Conservation (phyloP, 2,113 vertebrate species). For the Melanerpes aurifrons region DNA sequence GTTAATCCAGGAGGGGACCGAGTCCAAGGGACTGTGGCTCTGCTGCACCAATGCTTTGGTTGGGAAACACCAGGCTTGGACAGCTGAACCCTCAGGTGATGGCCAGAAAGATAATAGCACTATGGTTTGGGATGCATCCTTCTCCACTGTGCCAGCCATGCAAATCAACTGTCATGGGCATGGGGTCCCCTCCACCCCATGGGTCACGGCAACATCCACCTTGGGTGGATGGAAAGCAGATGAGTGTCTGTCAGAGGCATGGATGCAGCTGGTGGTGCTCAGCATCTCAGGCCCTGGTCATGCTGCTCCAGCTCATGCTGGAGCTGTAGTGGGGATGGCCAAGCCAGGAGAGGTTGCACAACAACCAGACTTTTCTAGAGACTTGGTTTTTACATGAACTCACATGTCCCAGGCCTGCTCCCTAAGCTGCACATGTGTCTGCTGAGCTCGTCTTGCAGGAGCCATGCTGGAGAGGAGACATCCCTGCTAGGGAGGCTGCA, state of each 20-base stretch:
- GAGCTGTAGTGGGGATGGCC: not conserved
- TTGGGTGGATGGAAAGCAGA: not conserved
- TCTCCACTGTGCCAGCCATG: not conserved
- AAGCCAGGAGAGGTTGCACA: not conserved
- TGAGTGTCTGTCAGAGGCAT: accelerated
- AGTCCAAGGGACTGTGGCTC: not conserved
- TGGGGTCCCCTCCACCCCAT: not conserved
- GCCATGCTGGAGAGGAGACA: not conserved
- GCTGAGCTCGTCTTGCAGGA: not conserved
- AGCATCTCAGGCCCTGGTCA: not conserved
- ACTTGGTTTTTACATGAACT: not conserved
- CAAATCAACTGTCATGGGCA: not conserved
- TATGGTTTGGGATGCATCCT: not conserved
- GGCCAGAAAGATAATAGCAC: not conserved
- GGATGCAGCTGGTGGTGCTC: not conserved
- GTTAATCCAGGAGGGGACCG: not conserved
- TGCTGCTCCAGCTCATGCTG: not conserved
- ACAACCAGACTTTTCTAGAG: not conserved
- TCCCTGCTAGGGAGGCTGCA: not conserved
- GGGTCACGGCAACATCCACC: accelerated
- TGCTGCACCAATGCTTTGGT: not conserved
- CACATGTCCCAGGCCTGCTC: not conserved
- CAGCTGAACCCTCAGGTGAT: not conserved
- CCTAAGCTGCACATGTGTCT: not conserved
- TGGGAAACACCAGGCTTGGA: not conserved